Percentiles rank a stretch among this genome's conserved stretches.
These are phyloP conservation scores for Cepphus grylle DNA, from an alignment of 2,113 vertebrate genomes.

Conservation along the genomic window DNA sequence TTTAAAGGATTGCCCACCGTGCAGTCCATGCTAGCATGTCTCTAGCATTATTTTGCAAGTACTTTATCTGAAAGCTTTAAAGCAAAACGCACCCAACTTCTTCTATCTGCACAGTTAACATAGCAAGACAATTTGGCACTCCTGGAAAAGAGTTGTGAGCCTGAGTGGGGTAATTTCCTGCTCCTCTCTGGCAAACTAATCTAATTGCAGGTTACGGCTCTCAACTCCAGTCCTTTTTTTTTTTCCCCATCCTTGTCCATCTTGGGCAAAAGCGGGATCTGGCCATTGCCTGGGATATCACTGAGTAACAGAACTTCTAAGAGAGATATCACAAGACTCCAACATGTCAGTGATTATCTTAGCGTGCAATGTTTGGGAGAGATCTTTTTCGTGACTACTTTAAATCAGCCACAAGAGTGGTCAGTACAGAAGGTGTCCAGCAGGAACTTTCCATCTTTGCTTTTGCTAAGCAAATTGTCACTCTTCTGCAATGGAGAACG, in stretches of 20 bases:
- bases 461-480: neutral
- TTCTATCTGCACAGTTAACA: neutral
- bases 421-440: neutral
- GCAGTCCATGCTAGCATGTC: neutral
- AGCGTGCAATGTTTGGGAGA: neutral
- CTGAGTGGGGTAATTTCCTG: neutral
- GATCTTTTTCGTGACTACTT: neutral
- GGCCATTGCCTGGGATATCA: neutral
- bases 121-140: neutral
- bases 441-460: neutral
- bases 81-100: neutral
- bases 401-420: fast-evolving
- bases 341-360: neutral
- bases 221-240: fast-evolving
- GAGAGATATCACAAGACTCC: neutral
- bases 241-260: neutral
- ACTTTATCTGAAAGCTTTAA: neutral
- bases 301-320: neutral
- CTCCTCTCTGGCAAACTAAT: neutral
- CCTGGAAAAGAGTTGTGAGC: neutral
- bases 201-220: neutral
- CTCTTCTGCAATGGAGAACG: neutral
- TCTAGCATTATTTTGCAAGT: neutral
- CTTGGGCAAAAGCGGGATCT: neutral
- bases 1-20: neutral